These are phyloP conservation scores for Centruroides vittatus DNA, from an alignment of 1,140 invertebrate species.

Conservation along the genomic window DNA sequence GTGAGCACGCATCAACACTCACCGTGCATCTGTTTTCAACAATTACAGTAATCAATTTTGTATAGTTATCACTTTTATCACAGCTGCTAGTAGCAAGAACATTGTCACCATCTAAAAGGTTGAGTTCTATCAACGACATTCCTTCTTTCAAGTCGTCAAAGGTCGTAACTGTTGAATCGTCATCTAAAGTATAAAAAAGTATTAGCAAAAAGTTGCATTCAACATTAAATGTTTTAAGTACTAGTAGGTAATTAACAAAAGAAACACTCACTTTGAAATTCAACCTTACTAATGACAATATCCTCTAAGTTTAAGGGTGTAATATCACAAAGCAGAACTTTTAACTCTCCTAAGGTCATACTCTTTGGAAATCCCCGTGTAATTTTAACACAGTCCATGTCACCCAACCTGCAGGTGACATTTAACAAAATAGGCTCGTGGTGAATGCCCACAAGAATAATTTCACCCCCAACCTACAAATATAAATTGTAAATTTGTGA, in stretches of 20 bases:
- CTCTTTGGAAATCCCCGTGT: slow-evolving; percentile 9
- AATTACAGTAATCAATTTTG: neutral
- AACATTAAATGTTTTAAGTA: neutral
- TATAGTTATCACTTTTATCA: too few relatives aligned
- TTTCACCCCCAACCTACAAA: slow-evolving; percentile 8
- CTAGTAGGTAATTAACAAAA: neutral
- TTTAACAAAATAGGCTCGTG: slow-evolving; percentile 13
- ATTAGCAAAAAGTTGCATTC: neutral
- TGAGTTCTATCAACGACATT: slow-evolving; percentile 4
- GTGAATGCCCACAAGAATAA: slow-evolving; percentile 5
- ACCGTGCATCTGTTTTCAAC: slow-evolving; percentile 10
- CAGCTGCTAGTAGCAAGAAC: slow-evolving; percentile 1
- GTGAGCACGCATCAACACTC: neutral
- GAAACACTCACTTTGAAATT: slow-evolving; percentile 4
- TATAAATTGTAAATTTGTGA: neutral
- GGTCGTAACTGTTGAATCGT: slow-evolving; percentile 3
- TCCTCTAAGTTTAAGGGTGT: slow-evolving; percentile 2
- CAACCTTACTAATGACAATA: slow-evolving; percentile 4
- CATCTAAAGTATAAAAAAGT: neutral
- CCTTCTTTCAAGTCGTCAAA: slow-evolving; percentile 4
- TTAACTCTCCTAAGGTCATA: slow-evolving; percentile 8
- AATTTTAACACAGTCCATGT: slow-evolving; percentile 2
- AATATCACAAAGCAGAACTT: neutral
- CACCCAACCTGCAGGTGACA: neutral
- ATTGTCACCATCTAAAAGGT: slow-evolving; percentile 11